Evolutionary conservation across 2,113 vertebrate genomes (phyloP).

Genomic region (Sapayoa aenigma): DNA sequence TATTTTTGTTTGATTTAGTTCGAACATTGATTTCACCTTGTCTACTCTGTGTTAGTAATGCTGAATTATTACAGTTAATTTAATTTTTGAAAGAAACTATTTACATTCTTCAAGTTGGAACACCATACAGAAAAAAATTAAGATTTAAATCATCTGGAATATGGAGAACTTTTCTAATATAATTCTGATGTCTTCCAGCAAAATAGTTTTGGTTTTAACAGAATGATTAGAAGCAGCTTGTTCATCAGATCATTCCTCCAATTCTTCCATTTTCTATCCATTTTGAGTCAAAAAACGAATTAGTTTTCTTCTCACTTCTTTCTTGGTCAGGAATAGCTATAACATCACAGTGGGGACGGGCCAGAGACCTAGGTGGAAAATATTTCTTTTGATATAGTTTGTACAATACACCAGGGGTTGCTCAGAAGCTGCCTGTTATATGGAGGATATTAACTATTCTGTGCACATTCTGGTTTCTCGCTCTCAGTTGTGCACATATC

Average conservation of each 20-base stretch:
- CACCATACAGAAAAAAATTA: not conserved
- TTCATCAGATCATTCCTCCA: not conserved
- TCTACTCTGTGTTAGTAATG: not conserved
- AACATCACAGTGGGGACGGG: not conserved
- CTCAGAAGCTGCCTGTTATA: not conserved
- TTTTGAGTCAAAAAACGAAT: not conserved
- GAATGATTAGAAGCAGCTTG: not conserved
- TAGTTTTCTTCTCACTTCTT: not conserved
- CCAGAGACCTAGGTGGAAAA: not conserved
- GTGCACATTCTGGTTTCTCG: not conserved
- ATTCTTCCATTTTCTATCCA: not conserved
- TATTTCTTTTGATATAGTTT: not conserved
- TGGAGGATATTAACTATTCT: not conserved
- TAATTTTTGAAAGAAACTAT: not conserved
- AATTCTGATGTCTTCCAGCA: not conserved
- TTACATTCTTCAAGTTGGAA: not conserved
- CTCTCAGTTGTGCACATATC: not conserved
- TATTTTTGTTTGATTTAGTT: not conserved
- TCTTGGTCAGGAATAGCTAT: not conserved
- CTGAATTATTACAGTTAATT: not conserved
- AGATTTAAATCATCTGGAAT: not conserved
- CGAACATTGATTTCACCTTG: not conserved
- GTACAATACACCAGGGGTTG: not conserved
- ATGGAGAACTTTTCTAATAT: not conserved
- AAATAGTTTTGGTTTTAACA: not conserved